These are phyloP conservation scores for Cantharis nigra DNA, from an alignment of 2,888 invertebrate genomes.

Conservation along the genomic window DNA sequence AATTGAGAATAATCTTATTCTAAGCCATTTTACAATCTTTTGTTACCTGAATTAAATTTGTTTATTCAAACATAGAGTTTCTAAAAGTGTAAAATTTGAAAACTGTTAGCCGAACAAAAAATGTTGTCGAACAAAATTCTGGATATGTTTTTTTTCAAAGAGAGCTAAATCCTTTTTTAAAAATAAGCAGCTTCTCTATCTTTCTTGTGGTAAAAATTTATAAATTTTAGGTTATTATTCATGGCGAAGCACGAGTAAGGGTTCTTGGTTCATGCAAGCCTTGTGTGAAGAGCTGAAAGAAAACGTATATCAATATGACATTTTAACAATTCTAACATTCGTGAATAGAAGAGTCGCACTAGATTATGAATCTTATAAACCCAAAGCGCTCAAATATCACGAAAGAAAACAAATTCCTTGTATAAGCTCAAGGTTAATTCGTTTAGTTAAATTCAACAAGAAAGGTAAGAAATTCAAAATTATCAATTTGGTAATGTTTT, in stretches of 20 bases:
- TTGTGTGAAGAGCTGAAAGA: conserved; percentile 79
- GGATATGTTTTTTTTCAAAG: too few species aligned
- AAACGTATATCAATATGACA: conserved; percentile 74
- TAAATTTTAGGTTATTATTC: conserved; percentile 71
- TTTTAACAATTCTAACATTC: conserved; percentile 85
- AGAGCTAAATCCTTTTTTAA: too few species aligned
- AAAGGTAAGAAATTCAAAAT: conserved; percentile 11
- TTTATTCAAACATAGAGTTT: too few species aligned
- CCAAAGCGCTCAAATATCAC: conserved; percentile 78
- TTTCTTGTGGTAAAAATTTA: too few species aligned
- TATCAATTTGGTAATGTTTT: too few species aligned
- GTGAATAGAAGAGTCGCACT: conserved; percentile 84
- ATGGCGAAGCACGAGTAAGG: conserved; percentile 92
- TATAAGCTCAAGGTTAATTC: conserved; percentile 87
- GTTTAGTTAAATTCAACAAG: conserved; percentile 71
- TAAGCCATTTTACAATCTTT: too few species aligned
- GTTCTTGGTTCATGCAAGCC: conserved; percentile 97
- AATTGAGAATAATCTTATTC: too few species aligned
- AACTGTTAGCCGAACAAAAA: too few species aligned
- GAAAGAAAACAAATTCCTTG: conserved; percentile 93
- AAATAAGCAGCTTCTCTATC: too few species aligned
- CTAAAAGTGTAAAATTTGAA: too few species aligned
- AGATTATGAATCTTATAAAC: conserved; percentile 89
- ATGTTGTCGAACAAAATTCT: too few species aligned
- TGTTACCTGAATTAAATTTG: too few species aligned